A percentile compares a stretch with the other conserved stretches of the same genome.
Conservation (phyloP, 2,888 invertebrate genomes). For the Gymnosoma rotundatum region DNA sequence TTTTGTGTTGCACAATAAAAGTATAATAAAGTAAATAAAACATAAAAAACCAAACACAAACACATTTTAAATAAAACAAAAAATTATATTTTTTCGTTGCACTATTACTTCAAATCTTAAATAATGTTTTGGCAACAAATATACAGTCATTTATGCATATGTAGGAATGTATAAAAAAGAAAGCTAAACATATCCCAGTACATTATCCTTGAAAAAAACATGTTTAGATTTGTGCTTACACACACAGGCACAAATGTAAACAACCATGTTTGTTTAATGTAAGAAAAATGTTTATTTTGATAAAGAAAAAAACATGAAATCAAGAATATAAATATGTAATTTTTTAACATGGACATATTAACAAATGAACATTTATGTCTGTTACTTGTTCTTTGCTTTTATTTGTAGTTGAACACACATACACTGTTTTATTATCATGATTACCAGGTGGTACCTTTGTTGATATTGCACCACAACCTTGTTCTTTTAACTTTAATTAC, state of each 20-base stretch:
- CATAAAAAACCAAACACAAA: conserved; percentile 59
- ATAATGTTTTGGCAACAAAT: conserved; percentile 52
- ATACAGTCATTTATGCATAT: neutral
- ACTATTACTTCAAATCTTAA: conserved; percentile 51
- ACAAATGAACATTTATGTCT: conserved; percentile 66
- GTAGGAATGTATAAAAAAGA: conserved; percentile 7
- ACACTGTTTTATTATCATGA: too few relatives aligned
- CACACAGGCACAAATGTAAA: neutral
- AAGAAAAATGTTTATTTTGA: conserved; percentile 52
- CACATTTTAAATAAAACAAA: conserved; percentile 55
- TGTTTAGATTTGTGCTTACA: neutral
- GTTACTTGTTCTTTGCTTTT: conserved; percentile 17
- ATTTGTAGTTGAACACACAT: neutral
- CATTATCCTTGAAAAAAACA: neutral
- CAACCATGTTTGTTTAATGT: conserved; percentile 19
- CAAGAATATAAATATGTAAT: conserved; percentile 67
- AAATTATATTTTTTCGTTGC: conserved; percentile 36
- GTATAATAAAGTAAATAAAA: conserved; percentile 49
- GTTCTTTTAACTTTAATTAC: too few relatives aligned
- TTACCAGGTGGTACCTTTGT: too few relatives aligned
- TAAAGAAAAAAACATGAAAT: conserved; percentile 52
- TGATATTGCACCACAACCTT: too few relatives aligned
- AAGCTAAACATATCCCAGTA: conserved; percentile 20
- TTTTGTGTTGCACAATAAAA: conserved; percentile 33
- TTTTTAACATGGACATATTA: conserved; percentile 67